Evolutionary conservation across 2,797 vertebrate species (phyloP), one percentile per base, ranked within the genome.

Genomic region (Syncerus caffer): DNA sequence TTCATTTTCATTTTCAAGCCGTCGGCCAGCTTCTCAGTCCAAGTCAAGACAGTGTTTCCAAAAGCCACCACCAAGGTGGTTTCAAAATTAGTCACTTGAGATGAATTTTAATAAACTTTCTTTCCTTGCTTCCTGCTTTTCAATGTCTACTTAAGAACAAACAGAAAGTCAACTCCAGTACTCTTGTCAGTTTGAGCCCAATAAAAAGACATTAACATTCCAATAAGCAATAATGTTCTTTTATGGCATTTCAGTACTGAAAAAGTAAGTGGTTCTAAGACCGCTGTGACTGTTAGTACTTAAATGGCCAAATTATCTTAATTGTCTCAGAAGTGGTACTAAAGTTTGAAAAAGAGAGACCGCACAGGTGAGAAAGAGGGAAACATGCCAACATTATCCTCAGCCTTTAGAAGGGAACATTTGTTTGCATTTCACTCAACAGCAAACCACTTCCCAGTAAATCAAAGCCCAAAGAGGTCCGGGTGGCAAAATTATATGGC

Each of bases 251-350:
- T 98, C 96, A 97, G 90, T 42, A 42, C 25, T 96, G 89, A 98
- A 97, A 87, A 85, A 96, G 82, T 84, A 96, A 98, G 96, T 86
- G 14, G 42, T 96, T 98, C 58, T 83, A 96, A 95, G 86, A 97
- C 64, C 16, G 42, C 55, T 90, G 71, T 92, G 96, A 29, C 84
- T 98, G 96, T 96, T 98, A 97, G 93, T 98, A 96, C 89, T 97
- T 98, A 92, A 98, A 98, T 60, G 96, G 85, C 96, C 90, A 31
- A 95, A 98, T 98, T 98, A 98, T 96, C 97, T 97, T 97, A 85
- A 95, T 78, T 98, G 47, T 90, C 86, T 96, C 91, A 96, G 95
- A 93, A 97, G 71, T 96, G 96, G 95, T 60, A 64, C 85, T 98
- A 93, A 97, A 93, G 50, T 85, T 85, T 93, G 80, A 50, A 89